Conservation (phyloP, 1,140 invertebrate genomes). For the Hetaerina americana region DNA sequence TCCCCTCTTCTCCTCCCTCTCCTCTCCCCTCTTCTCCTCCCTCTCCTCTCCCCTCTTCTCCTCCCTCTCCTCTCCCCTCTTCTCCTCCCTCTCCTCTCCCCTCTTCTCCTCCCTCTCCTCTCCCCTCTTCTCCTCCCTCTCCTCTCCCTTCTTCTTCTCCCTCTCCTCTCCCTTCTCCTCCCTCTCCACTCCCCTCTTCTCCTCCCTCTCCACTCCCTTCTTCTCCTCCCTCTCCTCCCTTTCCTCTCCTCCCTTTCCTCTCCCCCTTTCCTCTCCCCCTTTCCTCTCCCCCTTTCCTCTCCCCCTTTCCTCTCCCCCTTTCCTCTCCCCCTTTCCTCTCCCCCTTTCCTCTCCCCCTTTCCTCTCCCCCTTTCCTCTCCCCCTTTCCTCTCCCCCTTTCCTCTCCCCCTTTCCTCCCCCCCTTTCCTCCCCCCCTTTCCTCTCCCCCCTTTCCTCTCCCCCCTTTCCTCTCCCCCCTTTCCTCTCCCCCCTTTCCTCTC, state of each 20-base stretch:
- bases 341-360: too few relatives aligned
- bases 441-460: too few relatives aligned
- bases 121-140: not conserved
- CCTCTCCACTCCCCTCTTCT: too few relatives aligned
- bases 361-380: too few relatives aligned
- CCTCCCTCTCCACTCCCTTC: constrained; percentile 10
- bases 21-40: constrained; percentile 8
- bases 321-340: constrained; percentile 11
- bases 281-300: too few relatives aligned
- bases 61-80: not conserved
- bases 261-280: too few relatives aligned
- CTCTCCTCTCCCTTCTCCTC: constrained; percentile 1
- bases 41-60: not conserved
- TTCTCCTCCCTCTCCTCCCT: not conserved
- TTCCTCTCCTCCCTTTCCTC: too few relatives aligned
- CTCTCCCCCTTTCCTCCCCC: too few relatives aligned
- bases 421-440: too few relatives aligned
- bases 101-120: not conserved
- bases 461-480: too few relatives aligned
- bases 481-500: too few relatives aligned
- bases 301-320: constrained; percentile 8
- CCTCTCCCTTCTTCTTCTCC: constrained; percentile 1
- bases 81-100: not conserved
- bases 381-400: too few relatives aligned
- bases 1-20: constrained; percentile 6